Conservation (phyloP, 2,797 vertebrate genomes). For the Gallinago stenura region DNA sequence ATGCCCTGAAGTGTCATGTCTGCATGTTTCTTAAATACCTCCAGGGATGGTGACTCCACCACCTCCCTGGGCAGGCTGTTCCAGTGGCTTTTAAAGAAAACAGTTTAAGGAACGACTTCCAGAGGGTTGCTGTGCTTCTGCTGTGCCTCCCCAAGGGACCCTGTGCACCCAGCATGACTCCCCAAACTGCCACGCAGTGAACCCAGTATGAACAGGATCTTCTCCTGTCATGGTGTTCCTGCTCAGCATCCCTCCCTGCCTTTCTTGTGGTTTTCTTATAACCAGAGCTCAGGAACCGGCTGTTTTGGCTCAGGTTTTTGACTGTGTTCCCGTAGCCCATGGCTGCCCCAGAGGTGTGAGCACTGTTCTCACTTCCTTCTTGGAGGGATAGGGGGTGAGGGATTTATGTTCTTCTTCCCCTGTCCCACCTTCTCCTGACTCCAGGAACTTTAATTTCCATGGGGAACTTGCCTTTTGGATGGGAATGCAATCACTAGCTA, state of each 20-base stretch:
- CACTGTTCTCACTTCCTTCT: background rate
- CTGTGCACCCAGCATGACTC: background rate
- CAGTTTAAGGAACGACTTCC: background rate
- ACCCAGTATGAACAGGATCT: background rate
- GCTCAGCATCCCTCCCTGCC: background rate
- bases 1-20: no score
- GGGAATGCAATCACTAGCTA: background rate
- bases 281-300: background rate
- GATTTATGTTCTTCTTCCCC: background rate
- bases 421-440: background rate
- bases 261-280: background rate
- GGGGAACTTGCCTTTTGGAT: background rate
- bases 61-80: no score
- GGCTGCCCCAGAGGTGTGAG: background rate
- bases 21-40: no score
- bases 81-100: background rate
- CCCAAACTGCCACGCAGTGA: background rate
- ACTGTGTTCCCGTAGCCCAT: background rate
- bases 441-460: background rate
- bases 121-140: background rate
- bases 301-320: background rate
- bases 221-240: background rate
- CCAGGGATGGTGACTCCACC: no score
- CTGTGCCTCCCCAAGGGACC: background rate
- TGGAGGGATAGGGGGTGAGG: accelerated